Evolutionary conservation across 1,140 invertebrate species (phyloP), one percentile per base, ranked within the genome.

Genomic region (Meloidogyne chitwoodi): DNA sequence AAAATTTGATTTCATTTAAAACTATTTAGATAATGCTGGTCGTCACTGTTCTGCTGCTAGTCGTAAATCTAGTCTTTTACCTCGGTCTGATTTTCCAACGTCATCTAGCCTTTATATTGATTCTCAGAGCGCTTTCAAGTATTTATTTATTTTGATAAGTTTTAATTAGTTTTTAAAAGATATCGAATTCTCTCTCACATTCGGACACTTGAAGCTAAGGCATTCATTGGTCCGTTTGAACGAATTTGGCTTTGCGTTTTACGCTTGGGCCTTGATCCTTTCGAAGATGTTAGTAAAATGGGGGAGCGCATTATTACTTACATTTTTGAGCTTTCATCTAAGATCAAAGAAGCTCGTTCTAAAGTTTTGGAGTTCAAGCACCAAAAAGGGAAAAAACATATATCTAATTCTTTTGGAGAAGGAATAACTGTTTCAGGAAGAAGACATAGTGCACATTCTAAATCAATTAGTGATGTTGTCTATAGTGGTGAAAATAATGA

Each of bases 161-260:
- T 48, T 19, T 19, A 16, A n/a, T n/a, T 14, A 48, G 14, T 48
- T 41, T 8, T 11, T 78, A 41, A 80, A n/a, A 81, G 70, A 73
- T 44, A 31, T 27, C 75, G 62, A 19, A 72, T 81, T 16, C 69
- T 72, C 44, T n/a, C 41, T n/a, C 76, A 81, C 16, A 81, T 85
- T 26, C 29, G 69, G 16, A 41, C 71, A n/a, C 66, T 86, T 1
- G 84, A 85, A 69, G 63, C 63, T 19, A 86, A 86, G 65, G 78
- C 84, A 11, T 86, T 86, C 66, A 77, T 71, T 12, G 83, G 81
- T 38, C 77, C 85, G 0, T 81, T 84, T 29, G 85, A 87, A 56
- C 69, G 84, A 72, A 86, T 86, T n/a, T 87, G 84, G 85, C 65
- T 86, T 11, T 79, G 80, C 8, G 27, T 86, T 4, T 68, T 86